A percentile compares a stretch with the other conserved stretches of the same genome.
phyloP scores from a whole-genome alignment of 2,113 vertebrate genomes.

The Sander lucioperca region DNA sequence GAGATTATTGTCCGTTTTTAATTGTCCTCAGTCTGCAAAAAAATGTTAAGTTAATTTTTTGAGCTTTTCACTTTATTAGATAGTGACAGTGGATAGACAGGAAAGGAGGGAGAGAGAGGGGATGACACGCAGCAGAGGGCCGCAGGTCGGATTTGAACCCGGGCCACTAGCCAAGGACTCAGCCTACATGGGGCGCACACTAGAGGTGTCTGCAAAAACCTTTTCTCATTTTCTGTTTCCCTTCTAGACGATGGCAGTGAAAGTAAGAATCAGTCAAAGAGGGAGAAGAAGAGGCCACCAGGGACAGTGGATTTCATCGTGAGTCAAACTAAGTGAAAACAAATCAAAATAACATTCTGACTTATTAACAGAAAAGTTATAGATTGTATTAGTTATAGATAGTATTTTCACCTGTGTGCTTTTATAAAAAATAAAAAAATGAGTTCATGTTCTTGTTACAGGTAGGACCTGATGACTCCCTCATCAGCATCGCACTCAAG shows the following conservation, averaged over 20 bases:
- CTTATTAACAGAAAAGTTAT: neutral
- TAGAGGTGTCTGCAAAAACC: neutral
- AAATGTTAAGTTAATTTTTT: too few relatives aligned
- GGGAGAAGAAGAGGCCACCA: conserved; percentile 80
- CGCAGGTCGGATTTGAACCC: too few relatives aligned
- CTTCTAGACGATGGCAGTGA: conserved; percentile 69
- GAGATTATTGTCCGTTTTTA: neutral
- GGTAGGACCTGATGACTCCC: conserved; percentile 91
- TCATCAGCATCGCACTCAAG: conserved; percentile 95
- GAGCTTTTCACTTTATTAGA: too few relatives aligned
- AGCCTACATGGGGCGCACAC: too few relatives aligned
- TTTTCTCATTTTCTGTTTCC: neutral
- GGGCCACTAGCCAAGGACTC: too few relatives aligned
- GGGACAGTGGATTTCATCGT: conserved; percentile 83
- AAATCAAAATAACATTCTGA: neutral
- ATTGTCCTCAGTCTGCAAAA: neutral
- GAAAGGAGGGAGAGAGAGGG: too few relatives aligned
- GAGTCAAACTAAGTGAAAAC: conserved; percentile 52
- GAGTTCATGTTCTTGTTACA: conserved; percentile 63
- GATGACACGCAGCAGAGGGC: too few relatives aligned
- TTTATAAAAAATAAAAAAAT: neutral
- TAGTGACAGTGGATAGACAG: too few relatives aligned
- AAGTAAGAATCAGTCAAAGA: conserved; percentile 68
- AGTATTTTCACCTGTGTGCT: neutral
- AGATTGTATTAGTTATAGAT: neutral